These are phyloP conservation scores for Rousettus leschenaultii DNA, from an alignment of 2,113 vertebrate genomes.

Conservation along the genomic window DNA sequence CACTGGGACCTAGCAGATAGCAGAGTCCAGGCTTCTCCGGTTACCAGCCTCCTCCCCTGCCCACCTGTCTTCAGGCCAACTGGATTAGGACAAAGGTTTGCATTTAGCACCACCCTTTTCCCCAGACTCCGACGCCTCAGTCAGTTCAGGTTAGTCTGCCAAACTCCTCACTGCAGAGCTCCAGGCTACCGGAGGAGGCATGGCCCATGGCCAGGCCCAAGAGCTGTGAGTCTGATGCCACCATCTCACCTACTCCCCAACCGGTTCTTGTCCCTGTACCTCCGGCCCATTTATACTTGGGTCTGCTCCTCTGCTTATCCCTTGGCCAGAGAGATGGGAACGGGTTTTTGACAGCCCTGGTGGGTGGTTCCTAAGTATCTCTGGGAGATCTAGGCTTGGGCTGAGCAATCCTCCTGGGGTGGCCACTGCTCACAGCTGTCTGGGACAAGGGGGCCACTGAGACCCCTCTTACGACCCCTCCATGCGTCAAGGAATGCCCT, in stretches of 20 bases:
- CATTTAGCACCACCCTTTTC: neutral
- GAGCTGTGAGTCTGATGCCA: conserved; percentile 21
- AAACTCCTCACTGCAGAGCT: neutral
- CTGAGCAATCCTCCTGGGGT: neutral
- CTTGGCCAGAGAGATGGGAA: neutral
- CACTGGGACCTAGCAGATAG: neutral
- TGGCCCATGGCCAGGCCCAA: neutral
- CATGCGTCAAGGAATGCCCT: neutral
- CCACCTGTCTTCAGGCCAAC: conserved; percentile 55
- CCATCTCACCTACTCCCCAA: neutral
- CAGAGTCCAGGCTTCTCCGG: conserved; percentile 23
- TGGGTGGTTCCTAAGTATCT: neutral
- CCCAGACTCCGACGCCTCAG: neutral
- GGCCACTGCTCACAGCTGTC: neutral
- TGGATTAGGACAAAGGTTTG: conserved; percentile 10
- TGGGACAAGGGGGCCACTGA: neutral
- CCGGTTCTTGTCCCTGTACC: neutral
- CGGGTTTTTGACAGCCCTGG: neutral
- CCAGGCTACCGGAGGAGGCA: neutral
- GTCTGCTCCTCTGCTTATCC: neutral
- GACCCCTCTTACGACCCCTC: neutral
- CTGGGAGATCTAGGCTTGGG: neutral
- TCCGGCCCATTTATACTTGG: neutral
- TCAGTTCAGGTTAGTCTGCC: neutral
- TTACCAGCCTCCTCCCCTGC: conserved; percentile 56